Conservation (phyloP, 2,797 vertebrate species). For the Cynopterus sphinx region DNA sequence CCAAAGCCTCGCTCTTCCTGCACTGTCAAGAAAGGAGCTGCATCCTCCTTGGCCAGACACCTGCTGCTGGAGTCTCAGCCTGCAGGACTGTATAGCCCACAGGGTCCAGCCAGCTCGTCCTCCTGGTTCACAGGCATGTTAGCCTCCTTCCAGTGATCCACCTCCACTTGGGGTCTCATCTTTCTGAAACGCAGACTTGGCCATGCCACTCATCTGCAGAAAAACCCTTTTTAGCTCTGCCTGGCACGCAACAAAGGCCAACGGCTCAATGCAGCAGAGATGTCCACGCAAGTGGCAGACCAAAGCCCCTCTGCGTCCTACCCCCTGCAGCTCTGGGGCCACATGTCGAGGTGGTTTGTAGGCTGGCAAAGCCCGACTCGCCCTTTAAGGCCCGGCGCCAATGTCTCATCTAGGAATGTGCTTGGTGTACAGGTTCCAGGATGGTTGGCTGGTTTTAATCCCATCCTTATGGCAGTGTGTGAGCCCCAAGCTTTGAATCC, state of each 20-base stretch:
- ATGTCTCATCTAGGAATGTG: accelerated
- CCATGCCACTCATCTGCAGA: no score
- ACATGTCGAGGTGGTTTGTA: accelerated
- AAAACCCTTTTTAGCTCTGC: no score
- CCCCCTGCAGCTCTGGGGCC: neutral
- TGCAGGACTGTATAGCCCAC: neutral
- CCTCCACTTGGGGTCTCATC: no score
- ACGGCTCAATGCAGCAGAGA: accelerated
- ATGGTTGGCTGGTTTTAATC: neutral
- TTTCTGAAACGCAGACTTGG: neutral
- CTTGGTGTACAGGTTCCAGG: neutral
- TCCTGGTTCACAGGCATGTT: accelerated
- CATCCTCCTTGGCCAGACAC: accelerated
- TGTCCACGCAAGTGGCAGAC: neutral
- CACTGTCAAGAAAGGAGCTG: neutral
- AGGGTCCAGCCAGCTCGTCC: accelerated
- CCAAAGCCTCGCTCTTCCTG: accelerated
- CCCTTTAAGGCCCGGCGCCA: neutral
- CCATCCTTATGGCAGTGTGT: accelerated
- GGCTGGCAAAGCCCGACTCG: neutral
- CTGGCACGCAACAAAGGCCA: accelerated
- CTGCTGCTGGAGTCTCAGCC: accelerated
- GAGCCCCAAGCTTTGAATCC: neutral
- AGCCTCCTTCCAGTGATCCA: accelerated
- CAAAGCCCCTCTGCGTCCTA: accelerated